Percentiles rank a stretch among this genome's conserved stretches.
phyloP scores from a whole-genome alignment of 1,140 invertebrate species.

The Drosophila insularis region DNA sequence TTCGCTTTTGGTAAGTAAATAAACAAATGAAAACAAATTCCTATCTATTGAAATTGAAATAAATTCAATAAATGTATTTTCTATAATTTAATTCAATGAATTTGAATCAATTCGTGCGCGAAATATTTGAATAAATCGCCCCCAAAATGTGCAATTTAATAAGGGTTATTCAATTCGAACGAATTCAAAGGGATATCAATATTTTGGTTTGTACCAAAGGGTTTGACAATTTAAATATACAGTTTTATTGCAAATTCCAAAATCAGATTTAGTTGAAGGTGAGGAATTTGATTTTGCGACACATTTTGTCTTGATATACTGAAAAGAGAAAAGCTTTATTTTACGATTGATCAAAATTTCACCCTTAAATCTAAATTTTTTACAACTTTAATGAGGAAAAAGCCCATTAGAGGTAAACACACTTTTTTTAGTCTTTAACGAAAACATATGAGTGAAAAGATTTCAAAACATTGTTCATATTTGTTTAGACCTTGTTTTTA shows the following conservation, averaged over 20 bases:
- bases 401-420: too few relatives aligned
- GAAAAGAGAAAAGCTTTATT: too few relatives aligned
- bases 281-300: too few relatives aligned
- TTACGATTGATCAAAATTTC: too few relatives aligned
- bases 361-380: too few relatives aligned
- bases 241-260: background rate
- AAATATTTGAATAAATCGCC: conserved; percentile 50
- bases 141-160: conserved; percentile 23
- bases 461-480: too few relatives aligned
- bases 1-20: conserved; percentile 33
- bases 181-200: conserved; percentile 6
- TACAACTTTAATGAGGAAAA: too few relatives aligned
- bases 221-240: background rate
- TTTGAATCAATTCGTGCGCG: conserved; percentile 46
- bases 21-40: conserved; percentile 2
- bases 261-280: background rate
- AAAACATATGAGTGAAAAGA: too few relatives aligned
- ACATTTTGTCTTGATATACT: too few relatives aligned
- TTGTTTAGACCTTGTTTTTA: too few relatives aligned
- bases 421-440: too few relatives aligned
- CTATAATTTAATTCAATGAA: conserved; percentile 47
- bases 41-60: conserved; percentile 9
- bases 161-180: conserved; percentile 46
- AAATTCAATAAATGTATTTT: conserved; percentile 29
- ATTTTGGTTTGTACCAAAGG: background rate